phyloP scores from a whole-genome alignment of 2,113 vertebrate species.

The Zingel zingel region DNA sequence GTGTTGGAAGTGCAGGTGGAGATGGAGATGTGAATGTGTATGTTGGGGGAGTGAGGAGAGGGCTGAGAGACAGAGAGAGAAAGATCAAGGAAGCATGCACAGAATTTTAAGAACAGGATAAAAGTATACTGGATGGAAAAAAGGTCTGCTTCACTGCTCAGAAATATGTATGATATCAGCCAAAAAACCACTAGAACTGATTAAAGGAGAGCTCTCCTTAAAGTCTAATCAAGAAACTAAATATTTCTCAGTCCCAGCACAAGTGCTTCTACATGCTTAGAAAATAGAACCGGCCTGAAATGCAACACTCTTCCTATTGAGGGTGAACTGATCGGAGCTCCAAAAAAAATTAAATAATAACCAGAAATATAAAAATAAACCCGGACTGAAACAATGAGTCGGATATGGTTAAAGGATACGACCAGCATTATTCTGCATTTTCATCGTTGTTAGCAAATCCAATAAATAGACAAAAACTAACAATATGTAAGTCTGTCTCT shows the following conservation, averaged over 20 bases:
- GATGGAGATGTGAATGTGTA: conserved; percentile 24
- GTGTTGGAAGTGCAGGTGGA: conserved; percentile 47
- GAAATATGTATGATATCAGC: neutral
- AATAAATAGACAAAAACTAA: too few species aligned
- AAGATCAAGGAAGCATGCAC: conserved; percentile 33
- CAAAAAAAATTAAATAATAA: too few species aligned
- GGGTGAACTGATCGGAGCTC: too few species aligned
- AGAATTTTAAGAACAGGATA: conserved; percentile 37
- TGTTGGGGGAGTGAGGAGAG: neutral
- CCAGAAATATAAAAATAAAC: too few species aligned
- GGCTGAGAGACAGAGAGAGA: conserved; percentile 1
- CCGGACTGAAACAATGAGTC: neutral
- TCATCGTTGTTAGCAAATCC: neutral
- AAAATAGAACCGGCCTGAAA: neutral
- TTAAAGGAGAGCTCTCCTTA: neutral
- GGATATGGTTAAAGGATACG: neutral
- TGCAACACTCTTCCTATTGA: too few species aligned
- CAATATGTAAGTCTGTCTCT: too few species aligned
- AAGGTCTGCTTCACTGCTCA: conserved; percentile 7
- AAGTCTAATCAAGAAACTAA: neutral
- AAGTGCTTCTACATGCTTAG: neutral
- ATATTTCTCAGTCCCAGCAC: neutral
- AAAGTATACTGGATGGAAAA: conserved; percentile 6
- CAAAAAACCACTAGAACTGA: neutral
- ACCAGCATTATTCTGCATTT: neutral